These are phyloP conservation scores for Athalia rosae DNA, from an alignment of 2,888 invertebrate genomes.

Conservation along the genomic window DNA sequence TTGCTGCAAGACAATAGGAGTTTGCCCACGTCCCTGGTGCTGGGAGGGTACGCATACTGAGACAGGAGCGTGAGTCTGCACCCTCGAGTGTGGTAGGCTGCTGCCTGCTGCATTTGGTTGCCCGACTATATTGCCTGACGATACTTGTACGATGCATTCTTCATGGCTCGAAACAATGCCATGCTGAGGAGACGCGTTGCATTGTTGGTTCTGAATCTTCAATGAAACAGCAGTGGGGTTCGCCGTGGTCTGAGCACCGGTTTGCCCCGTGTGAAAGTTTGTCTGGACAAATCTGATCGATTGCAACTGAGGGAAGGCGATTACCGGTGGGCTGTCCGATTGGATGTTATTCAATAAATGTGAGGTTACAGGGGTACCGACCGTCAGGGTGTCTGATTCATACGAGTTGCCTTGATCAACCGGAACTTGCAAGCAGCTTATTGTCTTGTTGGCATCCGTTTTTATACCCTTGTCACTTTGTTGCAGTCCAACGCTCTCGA, in stretches of 20 bases:
- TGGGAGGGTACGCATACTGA: conserved; percentile 52
- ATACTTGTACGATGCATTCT: conserved; percentile 58
- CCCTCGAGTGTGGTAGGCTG: conserved; percentile 50
- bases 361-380: conserved; percentile 61
- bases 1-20: conserved; percentile 67
- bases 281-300: conserved; percentile 70
- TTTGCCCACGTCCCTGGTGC: conserved; percentile 58
- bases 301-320: conserved; percentile 69
- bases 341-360: conserved; percentile 63
- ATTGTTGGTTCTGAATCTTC: conserved; percentile 52
- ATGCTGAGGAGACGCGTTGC: conserved; percentile 58
- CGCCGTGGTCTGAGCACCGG: background rate
- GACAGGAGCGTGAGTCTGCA: conserved; percentile 52
- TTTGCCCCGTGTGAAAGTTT: conserved; percentile 59
- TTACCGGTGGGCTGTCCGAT: conserved; percentile 66
- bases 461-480: conserved; percentile 54
- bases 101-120: conserved; percentile 53
- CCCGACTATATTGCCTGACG: conserved; percentile 54
- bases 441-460: conserved; percentile 50
- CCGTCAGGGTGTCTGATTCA: conserved; percentile 61
- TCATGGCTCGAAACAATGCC: conserved; percentile 64
- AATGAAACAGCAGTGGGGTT: conserved; percentile 48
- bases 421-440: conserved; percentile 67
- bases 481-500: conserved; percentile 52
- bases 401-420: conserved; percentile 64